Base-by-base conservation (phyloP, 2,113 vertebrate species). In the Forbesichthys agassizii region DNA sequence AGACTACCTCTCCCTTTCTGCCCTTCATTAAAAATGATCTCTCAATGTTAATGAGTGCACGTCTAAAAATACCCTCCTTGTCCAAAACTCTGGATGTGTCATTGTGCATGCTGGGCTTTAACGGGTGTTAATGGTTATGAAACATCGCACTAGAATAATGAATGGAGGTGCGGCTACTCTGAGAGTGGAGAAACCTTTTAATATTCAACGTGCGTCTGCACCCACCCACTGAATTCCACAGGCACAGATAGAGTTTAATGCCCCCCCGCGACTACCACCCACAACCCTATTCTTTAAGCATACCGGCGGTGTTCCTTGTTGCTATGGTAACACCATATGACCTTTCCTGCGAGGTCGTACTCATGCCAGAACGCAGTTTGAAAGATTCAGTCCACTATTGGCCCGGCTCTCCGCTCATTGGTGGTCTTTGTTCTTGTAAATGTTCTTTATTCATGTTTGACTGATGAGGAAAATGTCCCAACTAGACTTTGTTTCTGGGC, bases 21-120 rank as follows among this genome's bases (percentile, higher is more conserved):
- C 83, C 81, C 84, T 82, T 88, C 80, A 78, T 88, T 85, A 89
- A 81, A 90, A 90, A 90, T 86, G 82, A 88, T 89, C 83, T 87
- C 81, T 85, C 83, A 81, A 75, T 75, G 68, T 88, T 92, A 92
- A 92, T 91, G 90, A 91, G 85, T 75, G 80, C 90, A 77, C 64
- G 87, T 87, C 91, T 91, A 92, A 90, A 91, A 92, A 92, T 92
- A 92, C 79, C 78, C 78, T 77, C 61, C 80, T 72, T 78, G 81
- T 86, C 86, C 85, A 81, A 78, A 80, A 81, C 80, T 71, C 80
- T 74, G 74, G 80, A 80, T 86, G 79, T 88, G 88, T 88, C 81
- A 74, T 79, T 59, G 68, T 85, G 76, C 65, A 51, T 66, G 68
- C 68, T 85, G 84, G 81, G 83, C 84, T 81, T 82, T 71, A 84